Percentiles rank a stretch among this genome's conserved stretches.
Evolutionary conservation across 2,113 vertebrate species (phyloP).

Genomic region (Engraulis encrasicolus): DNA sequence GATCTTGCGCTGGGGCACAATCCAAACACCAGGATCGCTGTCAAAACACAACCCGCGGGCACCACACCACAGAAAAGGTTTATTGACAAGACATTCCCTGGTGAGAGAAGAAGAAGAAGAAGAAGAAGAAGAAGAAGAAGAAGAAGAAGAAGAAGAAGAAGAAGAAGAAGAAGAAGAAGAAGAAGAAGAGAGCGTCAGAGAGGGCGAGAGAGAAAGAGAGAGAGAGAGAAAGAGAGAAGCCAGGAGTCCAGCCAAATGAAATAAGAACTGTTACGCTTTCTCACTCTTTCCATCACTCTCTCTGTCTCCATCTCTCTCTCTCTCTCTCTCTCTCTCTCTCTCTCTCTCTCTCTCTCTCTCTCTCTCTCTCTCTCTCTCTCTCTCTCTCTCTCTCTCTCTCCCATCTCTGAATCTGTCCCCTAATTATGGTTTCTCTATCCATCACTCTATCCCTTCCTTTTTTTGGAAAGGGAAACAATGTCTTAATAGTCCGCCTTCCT

Average conservation of each 20-base stretch:
- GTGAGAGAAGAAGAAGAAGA: conserved; percentile 16
- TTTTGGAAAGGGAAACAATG: not conserved
- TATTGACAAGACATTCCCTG: conserved; percentile 38
- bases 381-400: not conserved
- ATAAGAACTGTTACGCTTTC: not conserved
- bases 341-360: not conserved
- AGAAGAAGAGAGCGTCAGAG: no score
- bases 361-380: not conserved
- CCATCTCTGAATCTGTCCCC: not conserved
- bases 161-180: conserved; percentile 42
- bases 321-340: not conserved
- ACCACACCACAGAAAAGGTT: conserved; percentile 29
- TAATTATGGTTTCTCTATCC: not conserved
- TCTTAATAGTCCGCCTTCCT: not conserved
- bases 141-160: no score
- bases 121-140: no score
- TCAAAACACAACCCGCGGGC: conserved; percentile 54
- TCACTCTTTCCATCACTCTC: no score
- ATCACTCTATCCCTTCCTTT: not conserved
- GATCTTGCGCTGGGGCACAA: conserved; percentile 46
- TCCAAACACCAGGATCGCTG: conserved; percentile 57
- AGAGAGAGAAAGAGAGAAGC: conserved; percentile 50
- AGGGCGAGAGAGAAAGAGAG: no score
- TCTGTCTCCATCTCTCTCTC: not conserved
- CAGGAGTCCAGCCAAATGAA: conserved; percentile 43